Base-by-base conservation (phyloP, 1,140 invertebrate species). In the Musca vetustissima region DNA sequence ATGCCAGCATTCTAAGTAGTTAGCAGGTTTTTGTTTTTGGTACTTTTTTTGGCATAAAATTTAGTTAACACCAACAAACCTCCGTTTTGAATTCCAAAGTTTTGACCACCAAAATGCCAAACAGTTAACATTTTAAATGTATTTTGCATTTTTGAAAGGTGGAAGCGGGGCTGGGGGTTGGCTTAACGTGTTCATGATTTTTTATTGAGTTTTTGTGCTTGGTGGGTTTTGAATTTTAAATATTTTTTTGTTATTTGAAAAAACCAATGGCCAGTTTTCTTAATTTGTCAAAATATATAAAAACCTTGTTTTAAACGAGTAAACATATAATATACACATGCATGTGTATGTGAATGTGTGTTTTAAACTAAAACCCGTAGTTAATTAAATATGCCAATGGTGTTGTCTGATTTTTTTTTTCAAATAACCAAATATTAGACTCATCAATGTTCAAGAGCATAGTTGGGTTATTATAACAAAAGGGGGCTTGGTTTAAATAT, bases 41-140 rank as follows among this genome's bases (percentile, higher is more conserved):
- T 43, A 2, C 11, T 43, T 2, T 43, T 43, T 61, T 43, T 17
- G 55, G 17, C n/a, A 43, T 61, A 61, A 61, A 36, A 32, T 32
- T n/a, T 32, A 17, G 17, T 59, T 32, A 59, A 32, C 8, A 59
- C 19, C 11, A 43, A 36, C 25, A 28, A 55, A 55, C n/a, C n/a
- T 28, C n/a, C 15, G 36, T 36, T 36, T 61, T 52, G 21, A 52
- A 52, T 52, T 43, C 36, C 9, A 32, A 32, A 32, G 9, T 4
- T 49, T 11, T 4, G 15, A 1, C 17, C 28, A 32, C 57, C 28
- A 61, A 61, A 61, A 61, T 61, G 57, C 36, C 28, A 43, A 61
- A 61, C 57, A 36, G 28, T 61, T 61, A 61, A 61, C 28, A 61
- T 36, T 36, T 28, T 19, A 61, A 43, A 43, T 43, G 2, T 13